A percentile compares a stretch with the other conserved stretches of the same genome.
These are phyloP conservation scores for Electrona antarctica DNA, from an alignment of 2,113 vertebrate genomes.

Conservation along the genomic window DNA sequence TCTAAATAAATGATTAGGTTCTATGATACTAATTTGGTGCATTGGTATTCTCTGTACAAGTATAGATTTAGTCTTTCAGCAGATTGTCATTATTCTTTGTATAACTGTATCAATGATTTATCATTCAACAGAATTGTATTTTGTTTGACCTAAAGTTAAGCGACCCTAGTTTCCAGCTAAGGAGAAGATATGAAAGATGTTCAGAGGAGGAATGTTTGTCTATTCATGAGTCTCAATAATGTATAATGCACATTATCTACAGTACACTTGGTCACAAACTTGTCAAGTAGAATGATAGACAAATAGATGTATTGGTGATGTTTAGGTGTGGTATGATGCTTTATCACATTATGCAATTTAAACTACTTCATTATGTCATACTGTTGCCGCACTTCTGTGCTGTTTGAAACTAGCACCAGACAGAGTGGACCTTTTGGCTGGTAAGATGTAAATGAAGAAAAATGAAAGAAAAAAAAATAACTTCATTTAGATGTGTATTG, in stretches of 20 bases:
- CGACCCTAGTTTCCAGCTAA: constrained; percentile 26
- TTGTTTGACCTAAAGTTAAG: constrained; percentile 27
- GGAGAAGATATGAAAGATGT: constrained; percentile 17
- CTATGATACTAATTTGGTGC: constrained; percentile 48
- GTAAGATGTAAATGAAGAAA: constrained; percentile 7
- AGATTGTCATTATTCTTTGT: constrained; percentile 39
- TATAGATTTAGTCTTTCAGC: constrained; percentile 34
- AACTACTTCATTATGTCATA: constrained; percentile 24
- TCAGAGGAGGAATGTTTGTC: constrained; percentile 10
- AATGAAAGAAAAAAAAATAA: constrained; percentile 16
- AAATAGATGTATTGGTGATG: constrained; percentile 36
- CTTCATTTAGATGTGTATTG: constrained; percentile 13
- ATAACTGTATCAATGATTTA: constrained; percentile 19
- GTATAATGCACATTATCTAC: constrained; percentile 49
- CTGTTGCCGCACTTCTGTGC: constrained; percentile 13
- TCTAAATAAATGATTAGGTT: constrained; percentile 32
- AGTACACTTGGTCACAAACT: constrained; percentile 37
- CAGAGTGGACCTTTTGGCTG: constrained; percentile 31
- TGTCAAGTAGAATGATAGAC: constrained; percentile 41
- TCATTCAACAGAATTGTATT: constrained; percentile 25
- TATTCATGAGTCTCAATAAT: constrained; percentile 24
- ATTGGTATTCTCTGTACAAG: constrained; percentile 40
- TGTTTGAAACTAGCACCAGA: constrained; percentile 35
- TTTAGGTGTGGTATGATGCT: constrained; percentile 36
- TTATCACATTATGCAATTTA: constrained; percentile 54